Evolutionary conservation across 2,797 vertebrate species (phyloP), one percentile per base, ranked within the genome.

Genomic region (Gobionotothen gibberifrons): DNA sequence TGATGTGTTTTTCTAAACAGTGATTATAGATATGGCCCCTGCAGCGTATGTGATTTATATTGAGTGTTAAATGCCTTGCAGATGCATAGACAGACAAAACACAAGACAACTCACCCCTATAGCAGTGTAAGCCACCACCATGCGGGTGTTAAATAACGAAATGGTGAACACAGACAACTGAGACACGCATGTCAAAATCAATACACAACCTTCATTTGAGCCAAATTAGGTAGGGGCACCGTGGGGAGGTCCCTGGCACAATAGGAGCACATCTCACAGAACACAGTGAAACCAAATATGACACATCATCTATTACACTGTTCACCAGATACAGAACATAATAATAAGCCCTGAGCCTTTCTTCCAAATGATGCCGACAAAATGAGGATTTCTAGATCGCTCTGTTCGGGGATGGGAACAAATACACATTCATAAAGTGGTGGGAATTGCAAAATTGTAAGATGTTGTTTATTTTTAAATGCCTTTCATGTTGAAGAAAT

Each of bases 41-140:
- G 22, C 8, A 29, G 42, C 61, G 17, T 17, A 10, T 32, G 53
- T 36, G 49, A 72, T 67, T 52, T 57, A 43, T 76, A 70, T 83
- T 72, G 81, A 69, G 68, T 81, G 43, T 73, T 66, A 76, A 81
- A 82, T 49, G 60, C 36, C 62, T 52, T 79, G 67, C 59, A 84
- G 49, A 72, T 29, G 52, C 62, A 83, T 53, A 78, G 42, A 62
- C 29, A 83, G 80, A 89, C 82, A 79, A 82, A 86, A 87, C 78
- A 81, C 52, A 53, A 7, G 44, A 72, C 36, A 66, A 46, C 10
- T 47, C 48, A 62, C 81, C 74, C 79, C 63, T 69, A 85, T 55
- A 42, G 39, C 36, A 32, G 63, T 51, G 81, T 65, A 84, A 78
- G 63, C 17, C 52, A 58, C 75, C 65, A 72, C 61, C 64, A 67